phyloP scores from a whole-genome alignment of 1,140 invertebrate species.

The Hydropsyche tenuis region DNA sequence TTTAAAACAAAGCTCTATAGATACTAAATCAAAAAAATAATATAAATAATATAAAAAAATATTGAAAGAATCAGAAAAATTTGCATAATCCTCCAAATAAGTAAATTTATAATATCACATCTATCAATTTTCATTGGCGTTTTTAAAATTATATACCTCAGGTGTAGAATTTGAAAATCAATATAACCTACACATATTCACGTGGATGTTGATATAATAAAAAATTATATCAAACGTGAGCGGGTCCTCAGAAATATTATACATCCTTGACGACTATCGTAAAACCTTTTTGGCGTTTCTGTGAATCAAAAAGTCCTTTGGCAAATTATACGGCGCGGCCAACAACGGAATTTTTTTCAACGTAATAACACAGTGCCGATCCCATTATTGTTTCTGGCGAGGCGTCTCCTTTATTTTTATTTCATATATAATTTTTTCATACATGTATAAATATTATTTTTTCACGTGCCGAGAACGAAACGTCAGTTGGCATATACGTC shows the following conservation, averaged over 20 bases:
- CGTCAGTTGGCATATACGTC: constrained; percentile 12
- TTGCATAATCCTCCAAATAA: too few species aligned
- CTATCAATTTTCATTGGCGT: too few species aligned
- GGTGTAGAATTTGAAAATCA: too few species aligned
- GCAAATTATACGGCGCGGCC: constrained; percentile 25
- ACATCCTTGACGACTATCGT: too few species aligned
- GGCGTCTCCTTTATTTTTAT: constrained; percentile 19
- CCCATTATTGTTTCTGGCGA: constrained; percentile 17
- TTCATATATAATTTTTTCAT: not conserved
- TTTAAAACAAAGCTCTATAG: too few species aligned
- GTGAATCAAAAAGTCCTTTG: constrained; percentile 33
- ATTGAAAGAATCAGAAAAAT: too few species aligned
- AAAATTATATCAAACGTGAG: not conserved
- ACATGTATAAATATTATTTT: not conserved
- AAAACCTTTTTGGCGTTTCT: not conserved
- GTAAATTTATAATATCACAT: too few species aligned
- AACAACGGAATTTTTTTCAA: constrained; percentile 8
- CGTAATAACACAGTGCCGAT: constrained; percentile 19
- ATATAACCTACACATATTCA: not conserved
- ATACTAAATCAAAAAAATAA: too few species aligned
- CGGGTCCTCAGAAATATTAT: too few species aligned
- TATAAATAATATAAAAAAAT: too few species aligned
- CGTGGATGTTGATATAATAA: too few species aligned
- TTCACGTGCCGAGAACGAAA: not conserved
- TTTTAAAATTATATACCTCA: too few species aligned